Conservation (phyloP, 2,797 vertebrate genomes). For the Acanthis flammea region DNA sequence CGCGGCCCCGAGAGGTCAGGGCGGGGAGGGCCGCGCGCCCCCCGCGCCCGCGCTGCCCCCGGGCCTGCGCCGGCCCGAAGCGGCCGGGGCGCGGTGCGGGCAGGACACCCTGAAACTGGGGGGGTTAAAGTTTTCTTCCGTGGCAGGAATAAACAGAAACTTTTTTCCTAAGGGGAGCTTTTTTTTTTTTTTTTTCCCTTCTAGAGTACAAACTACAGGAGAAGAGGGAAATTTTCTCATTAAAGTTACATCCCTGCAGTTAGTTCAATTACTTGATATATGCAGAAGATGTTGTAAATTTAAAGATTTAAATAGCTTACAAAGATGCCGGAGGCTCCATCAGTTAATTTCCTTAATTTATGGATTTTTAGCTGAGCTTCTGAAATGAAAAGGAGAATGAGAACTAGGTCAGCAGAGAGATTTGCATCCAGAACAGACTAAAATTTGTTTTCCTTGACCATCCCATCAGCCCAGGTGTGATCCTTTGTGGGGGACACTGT, state of each 20-base stretch:
- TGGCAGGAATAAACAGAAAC: conserved; percentile 71
- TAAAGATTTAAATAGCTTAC: conserved; percentile 99
- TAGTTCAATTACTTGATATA: conserved; percentile 99
- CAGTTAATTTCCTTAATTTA: conserved; percentile 99
- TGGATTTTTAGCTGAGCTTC: conserved; percentile 92
- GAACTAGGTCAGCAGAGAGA: conserved; percentile 90
- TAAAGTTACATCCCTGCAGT: conserved; percentile 98
- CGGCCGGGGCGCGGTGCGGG: not conserved
- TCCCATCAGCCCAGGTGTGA: not conserved
- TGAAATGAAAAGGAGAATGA: conserved; percentile 85
- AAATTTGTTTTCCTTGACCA: conserved; percentile 70
- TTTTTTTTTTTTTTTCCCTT: conserved; percentile 79
- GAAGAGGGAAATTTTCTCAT: conserved; percentile 92
- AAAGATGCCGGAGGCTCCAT: conserved; percentile 95
- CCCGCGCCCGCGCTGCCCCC: not conserved
- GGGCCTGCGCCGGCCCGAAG: not conserved
- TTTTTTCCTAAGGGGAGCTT: conserved; percentile 77
- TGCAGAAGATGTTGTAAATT: conserved; percentile 99
- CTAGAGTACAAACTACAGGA: conserved; percentile 86
- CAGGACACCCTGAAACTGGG: not conserved
- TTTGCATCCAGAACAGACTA: conserved; percentile 76
- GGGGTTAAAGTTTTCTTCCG: conserved; percentile 38
- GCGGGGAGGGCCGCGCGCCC: not conserved
- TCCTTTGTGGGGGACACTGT: not conserved
- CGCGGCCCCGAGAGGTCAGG: not conserved